Evolutionary conservation across 1,140 invertebrate species (phyloP).

Genomic region (Ridgeia piscesae): DNA sequence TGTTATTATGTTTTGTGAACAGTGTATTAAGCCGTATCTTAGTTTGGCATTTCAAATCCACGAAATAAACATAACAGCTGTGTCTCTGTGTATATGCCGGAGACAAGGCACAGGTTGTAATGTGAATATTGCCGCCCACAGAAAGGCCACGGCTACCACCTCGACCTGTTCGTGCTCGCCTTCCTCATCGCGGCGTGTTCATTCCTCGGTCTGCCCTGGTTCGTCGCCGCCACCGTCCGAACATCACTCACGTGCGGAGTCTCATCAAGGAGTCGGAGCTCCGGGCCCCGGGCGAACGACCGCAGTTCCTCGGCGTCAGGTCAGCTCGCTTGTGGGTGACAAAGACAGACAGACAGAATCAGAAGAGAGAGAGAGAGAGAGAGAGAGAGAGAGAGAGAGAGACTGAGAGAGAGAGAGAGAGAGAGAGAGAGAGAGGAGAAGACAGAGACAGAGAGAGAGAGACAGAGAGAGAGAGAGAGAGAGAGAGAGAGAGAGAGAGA

Average conservation of each 20-base stretch:
- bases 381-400: too few species aligned
- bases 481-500: conserved; percentile 24
- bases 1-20: too few species aligned
- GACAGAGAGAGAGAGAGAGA: conserved; percentile 20
- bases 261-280: conserved; percentile 94
- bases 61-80: background rate
- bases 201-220: conserved; percentile 92
- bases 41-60: too few species aligned
- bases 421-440: too few species aligned
- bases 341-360: too few species aligned
- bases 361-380: too few species aligned
- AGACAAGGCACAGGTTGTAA: background rate
- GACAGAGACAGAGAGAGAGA: too few species aligned
- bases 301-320: conserved; percentile 88
- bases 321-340: too few species aligned
- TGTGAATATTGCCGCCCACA: conserved; percentile 24
- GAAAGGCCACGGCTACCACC: conserved; percentile 97
- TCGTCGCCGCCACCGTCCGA: conserved; percentile 90
- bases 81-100: background rate
- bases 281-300: conserved; percentile 95
- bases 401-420: too few species aligned
- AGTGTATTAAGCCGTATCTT: too few species aligned
- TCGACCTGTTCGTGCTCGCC: conserved; percentile 90
- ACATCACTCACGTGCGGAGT: conserved; percentile 98
- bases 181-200: conserved; percentile 90